A percentile compares a stretch with the other conserved stretches of the same genome.
These are phyloP conservation scores for Thelohanellus kitauei DNA, from an alignment of 30 jellyfish, hydroid and myxozoan genomes.

Conservation along the genomic window DNA sequence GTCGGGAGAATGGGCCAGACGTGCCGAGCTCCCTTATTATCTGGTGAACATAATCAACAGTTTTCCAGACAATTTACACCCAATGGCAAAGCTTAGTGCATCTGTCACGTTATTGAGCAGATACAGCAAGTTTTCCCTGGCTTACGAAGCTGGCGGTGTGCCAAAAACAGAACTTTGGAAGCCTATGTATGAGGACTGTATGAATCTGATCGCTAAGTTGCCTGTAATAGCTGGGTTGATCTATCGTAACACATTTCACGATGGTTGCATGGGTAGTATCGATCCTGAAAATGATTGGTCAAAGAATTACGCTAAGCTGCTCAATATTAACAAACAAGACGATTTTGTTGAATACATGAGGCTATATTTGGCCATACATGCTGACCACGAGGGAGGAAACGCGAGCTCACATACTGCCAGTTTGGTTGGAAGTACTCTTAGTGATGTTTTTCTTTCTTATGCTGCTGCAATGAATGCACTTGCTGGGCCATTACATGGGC, in stretches of 20 bases:
- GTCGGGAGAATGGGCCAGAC: conserved; percentile 72
- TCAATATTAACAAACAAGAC: conserved; percentile 32
- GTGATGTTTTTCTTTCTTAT: conserved; percentile 56
- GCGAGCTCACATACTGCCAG: conserved; percentile 93
- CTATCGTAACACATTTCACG: conserved; percentile 39
- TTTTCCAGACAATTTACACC: conserved; percentile 79
- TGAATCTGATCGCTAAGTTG: conserved; percentile 59
- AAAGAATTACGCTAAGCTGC: conserved; percentile 15
- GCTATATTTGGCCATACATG: conserved; percentile 44
- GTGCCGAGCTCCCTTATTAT: conserved; percentile 83
- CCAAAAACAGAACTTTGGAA: conserved; percentile 56
- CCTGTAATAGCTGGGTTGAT: conserved; percentile 66
- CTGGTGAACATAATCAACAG: conserved; percentile 51
- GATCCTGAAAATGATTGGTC: conserved; percentile 38
- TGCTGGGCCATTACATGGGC: conserved; percentile 96
- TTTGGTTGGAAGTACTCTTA: conserved; percentile 64
- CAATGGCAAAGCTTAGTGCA: conserved; percentile 82
- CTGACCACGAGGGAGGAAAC: conserved; percentile 97
- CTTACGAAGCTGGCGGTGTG: conserved; percentile 34
- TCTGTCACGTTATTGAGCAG: conserved; percentile 64
- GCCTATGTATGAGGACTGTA: conserved; percentile 56
- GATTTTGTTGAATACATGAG: conserved; percentile 47
- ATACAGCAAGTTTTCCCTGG: conserved; percentile 73
- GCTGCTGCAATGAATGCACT: conserved; percentile 84
- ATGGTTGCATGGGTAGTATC: conserved; percentile 54